Base-by-base conservation (phyloP, 1,140 invertebrate genomes). In the Pentalonia nigronervosa region DNA sequence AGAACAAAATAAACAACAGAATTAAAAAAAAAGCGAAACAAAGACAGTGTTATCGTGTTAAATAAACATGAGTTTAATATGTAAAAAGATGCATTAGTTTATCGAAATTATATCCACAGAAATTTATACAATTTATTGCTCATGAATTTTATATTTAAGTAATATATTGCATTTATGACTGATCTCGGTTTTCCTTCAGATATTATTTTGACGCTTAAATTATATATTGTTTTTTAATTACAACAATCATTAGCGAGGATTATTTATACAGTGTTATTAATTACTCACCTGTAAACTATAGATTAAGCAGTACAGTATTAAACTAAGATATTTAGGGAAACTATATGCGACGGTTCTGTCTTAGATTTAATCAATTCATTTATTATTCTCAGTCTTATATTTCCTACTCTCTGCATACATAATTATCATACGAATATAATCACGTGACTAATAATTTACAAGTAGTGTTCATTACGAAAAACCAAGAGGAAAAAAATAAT, bases 151-250 rank as follows among this genome's bases (percentile, higher is more conserved):
- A 20, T 21, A 23, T 76, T 76, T 34, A 76, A 34, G 60, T 76
- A 76, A 76, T 17, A n/a, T 41, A 41, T 41, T 2, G 41, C n/a
- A 76, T 76, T 76, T 76, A n/a, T 76, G 60, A 76, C 14, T 76
- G 60, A 76, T 76, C 30, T 76, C 14, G 60, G n/a, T 17, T 76
- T 76, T 76, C 60, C n/a, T 76, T 76, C 30, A 17, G 60, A n/a
- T 76, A n/a, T 76, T 76, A 76, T 76, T 76, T 76, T n/a, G 6
- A 76, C 60, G 60, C 30, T n/a, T 2, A 76, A 76, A 76, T n/a
- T 76, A 76, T 34, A 76, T 76, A 76, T 34, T 76, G 60, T 76
- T 76, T n/a, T 76, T 76, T 76, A 76, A 76, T 76, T 76, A 76
- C 60, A 76, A n/a, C n/a, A 76, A 76, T 30, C 60, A 76, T 76